Evolutionary conservation across 2,113 vertebrate genomes (phyloP), one percentile per base, ranked within the genome.

Genomic region (Numenius arquata): DNA sequence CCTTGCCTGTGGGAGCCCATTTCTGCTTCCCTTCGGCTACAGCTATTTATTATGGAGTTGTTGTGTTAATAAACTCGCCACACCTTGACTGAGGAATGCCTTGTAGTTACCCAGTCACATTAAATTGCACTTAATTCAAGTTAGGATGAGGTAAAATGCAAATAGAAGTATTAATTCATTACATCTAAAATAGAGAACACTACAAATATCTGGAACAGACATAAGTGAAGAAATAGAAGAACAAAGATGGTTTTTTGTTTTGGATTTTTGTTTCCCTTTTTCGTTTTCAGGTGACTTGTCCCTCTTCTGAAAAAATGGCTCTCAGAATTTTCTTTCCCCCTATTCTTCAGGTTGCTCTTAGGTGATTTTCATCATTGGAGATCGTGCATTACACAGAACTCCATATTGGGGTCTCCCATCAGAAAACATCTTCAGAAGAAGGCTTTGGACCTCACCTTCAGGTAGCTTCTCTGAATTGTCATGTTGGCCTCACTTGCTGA

Each of bases 321-420:
- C 32, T 93, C 50, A 77, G 47, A 78, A 77, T 71, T 79, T 88
- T 83, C 50, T 94, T 89, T 92, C 29, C 15, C 86, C 25, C 22
- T 74, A 6, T 88, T 83, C 32, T 10, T 79, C 79, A 95, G 92
- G 47, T 74, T 94, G 45, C 45, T 63, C 4, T 65, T 92, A 88
- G 21, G 14, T 76, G 78, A 76, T 77, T 83, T 90, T 43, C 45
- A 29, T 88, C 6, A 1, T 5, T 70, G 78, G 38, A 91, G 81
- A 58, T 58, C 2, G 85, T 53, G 41, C 15, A 7, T 65, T 79
- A 45, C 67, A 79, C 21, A 83, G 40, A 85, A 65, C 25, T 79
- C 40, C 0, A 0, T 61, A 76, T 2, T 48, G 43, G 7, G 3
- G 3, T 73, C 21, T 68, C 27, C 26, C 21, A 48, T 48, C 63